These are phyloP conservation scores for Augiades crinisus DNA, from an alignment of 2,888 invertebrate genomes.

Conservation along the genomic window DNA sequence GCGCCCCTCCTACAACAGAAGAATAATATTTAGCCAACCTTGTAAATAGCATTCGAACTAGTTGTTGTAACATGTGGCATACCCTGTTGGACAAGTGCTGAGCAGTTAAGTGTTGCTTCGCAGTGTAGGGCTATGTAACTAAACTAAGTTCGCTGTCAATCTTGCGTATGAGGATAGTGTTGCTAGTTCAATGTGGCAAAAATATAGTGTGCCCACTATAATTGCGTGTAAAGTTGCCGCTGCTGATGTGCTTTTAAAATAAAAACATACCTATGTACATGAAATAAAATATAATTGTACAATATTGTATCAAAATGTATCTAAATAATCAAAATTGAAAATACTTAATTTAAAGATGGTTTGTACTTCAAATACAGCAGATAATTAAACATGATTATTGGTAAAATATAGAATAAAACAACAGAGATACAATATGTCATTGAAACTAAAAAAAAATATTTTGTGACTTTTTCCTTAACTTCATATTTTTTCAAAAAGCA, in stretches of 20 bases:
- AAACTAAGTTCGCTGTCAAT: background rate
- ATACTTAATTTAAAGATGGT: too few species aligned
- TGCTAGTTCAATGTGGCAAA: background rate
- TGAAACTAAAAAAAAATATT: too few species aligned
- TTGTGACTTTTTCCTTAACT: too few species aligned
- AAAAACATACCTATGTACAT: background rate
- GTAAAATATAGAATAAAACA: too few species aligned
- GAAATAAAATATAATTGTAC: background rate
- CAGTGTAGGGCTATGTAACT: slow-evolving; percentile 15
- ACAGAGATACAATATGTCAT: too few species aligned
- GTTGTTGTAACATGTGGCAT: slow-evolving; percentile 67
- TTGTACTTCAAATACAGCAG: too few species aligned
- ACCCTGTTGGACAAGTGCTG: slow-evolving; percentile 65
- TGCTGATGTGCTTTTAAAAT: slow-evolving; percentile 1
- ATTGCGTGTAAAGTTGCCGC: slow-evolving; percentile 21
- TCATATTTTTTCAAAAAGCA: too few species aligned
- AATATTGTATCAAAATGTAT: too few species aligned
- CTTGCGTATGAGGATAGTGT: background rate
- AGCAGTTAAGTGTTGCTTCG: slow-evolving; percentile 37
- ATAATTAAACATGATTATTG: too few species aligned
- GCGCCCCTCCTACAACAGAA: slow-evolving; percentile 56
- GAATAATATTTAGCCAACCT: slow-evolving; percentile 79
- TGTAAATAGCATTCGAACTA: slow-evolving; percentile 75
- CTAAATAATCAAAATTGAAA: too few species aligned
- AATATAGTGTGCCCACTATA: background rate